Evolutionary conservation across 2,797 vertebrate species (phyloP), one percentile per base, ranked within the genome.

Genomic region (Alauda arvensis): DNA sequence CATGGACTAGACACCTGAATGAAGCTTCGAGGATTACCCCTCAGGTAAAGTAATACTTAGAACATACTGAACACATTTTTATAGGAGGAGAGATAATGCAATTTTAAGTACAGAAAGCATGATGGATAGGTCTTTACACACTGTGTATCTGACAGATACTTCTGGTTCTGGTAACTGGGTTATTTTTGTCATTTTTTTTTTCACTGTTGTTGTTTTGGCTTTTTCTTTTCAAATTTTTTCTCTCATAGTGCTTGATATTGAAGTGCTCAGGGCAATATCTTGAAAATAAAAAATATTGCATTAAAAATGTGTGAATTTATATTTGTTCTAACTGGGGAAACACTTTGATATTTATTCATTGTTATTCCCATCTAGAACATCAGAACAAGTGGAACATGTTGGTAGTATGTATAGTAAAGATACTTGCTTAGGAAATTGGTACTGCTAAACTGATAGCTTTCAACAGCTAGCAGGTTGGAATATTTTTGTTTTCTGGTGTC

Each of bases 1-100:
- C 88, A 53, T 97, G 96, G 95, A 65, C 91, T 80, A 95, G 93
- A 92, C 95, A 95, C 33, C 89, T 97, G 69, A 96, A 95, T n/a
- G 90, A 95, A 83, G 63, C 96, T 87, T 96, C 95, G 8, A 97
- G 95, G 94, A 87, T 97, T 86, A 89, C 85, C 71, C 94, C 96
- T 97, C 97, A 97, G 97, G 98, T 98, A 96, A 84, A 87, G 18
- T 23, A 55, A 71, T 20, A 23, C 51, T 83, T 80, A 1, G 26
- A 71, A 48, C 2, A 2, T 65, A 74, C 15, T 33, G 29, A 88
- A 59, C 33, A 26, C 4, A 2, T 37, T 79, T 81, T 89, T 55
- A 2, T 46, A 48, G 49, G 31, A 51, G 29, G 52, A 80, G 8
- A 51, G 26, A 26, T 80, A 1, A 3, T 51, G 20, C 63, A 61